phyloP scores from a whole-genome alignment of 2,888 invertebrate genomes.

The Thereva unica region DNA sequence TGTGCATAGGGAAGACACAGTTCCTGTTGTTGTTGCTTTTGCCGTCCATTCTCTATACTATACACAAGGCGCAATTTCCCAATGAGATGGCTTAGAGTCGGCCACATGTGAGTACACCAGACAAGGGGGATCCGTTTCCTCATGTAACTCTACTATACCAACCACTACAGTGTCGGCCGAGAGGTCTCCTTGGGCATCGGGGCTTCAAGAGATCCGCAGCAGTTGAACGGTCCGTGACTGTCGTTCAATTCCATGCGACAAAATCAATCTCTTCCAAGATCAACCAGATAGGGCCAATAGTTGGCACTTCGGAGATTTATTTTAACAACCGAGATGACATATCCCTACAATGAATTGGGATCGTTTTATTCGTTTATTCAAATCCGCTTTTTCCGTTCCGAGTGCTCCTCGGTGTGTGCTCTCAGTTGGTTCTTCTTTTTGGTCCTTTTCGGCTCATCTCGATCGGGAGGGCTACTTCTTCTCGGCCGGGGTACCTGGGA shows the following conservation, averaged over 20 bases:
- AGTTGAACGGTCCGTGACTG: slow-evolving; percentile 24
- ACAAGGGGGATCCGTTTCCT: no score
- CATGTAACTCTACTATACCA: no score
- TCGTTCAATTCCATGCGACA: slow-evolving; percentile 35
- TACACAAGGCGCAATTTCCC: no score
- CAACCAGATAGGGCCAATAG: slow-evolving; percentile 37
- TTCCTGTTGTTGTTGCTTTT: no score
- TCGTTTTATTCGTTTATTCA: slow-evolving; percentile 24
- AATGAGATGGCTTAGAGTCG: no score
- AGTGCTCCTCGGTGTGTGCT: slow-evolving; percentile 17
- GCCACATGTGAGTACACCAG: no score
- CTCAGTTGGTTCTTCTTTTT: not conserved
- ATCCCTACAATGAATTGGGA: slow-evolving; percentile 35
- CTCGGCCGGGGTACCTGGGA: no score
- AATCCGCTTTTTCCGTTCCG: slow-evolving; percentile 22
- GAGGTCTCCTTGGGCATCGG: not conserved
- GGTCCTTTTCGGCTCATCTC: no score
- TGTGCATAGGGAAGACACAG: no score
- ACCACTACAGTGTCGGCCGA: no score
- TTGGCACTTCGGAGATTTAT: slow-evolving; percentile 39
- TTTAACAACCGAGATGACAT: slow-evolving; percentile 38
- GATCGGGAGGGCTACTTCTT: no score
- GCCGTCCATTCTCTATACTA: no score
- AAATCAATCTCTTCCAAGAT: slow-evolving; percentile 38
- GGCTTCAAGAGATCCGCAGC: not conserved